Conservation (phyloP, 2,888 invertebrate genomes). For the Theretra japonica region DNA sequence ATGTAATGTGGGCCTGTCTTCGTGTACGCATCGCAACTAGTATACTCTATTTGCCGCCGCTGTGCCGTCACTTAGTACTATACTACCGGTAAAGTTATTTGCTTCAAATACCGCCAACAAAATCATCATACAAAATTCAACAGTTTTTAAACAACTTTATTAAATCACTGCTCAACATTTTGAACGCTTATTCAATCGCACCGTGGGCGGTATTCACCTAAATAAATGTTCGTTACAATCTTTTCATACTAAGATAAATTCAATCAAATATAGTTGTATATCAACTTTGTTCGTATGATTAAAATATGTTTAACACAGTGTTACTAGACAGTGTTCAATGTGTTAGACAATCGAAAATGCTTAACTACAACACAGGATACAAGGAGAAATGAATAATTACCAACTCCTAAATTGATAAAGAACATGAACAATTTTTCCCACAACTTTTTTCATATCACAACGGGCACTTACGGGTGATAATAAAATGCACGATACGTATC, state of each 20-base stretch:
- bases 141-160: background rate
- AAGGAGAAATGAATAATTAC: background rate
- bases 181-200: background rate
- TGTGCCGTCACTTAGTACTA: background rate
- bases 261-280: too few relatives aligned
- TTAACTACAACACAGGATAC: background rate
- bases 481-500: constrained; percentile 17
- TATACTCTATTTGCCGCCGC: constrained; percentile 39
- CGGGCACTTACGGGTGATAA: constrained; percentile 10
- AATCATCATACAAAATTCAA: background rate
- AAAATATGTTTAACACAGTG: too few relatives aligned
- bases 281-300: too few relatives aligned
- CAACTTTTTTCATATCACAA: background rate
- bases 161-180: background rate
- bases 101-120: background rate
- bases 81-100: background rate
- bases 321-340: background rate
- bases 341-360: background rate
- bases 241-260: too few relatives aligned
- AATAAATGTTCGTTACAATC: background rate
- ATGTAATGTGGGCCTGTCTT: constrained; percentile 57
- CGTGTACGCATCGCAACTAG: constrained; percentile 55
- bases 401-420: background rate
- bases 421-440: background rate
- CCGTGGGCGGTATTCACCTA: background rate